Percentiles rank a stretch among this genome's conserved stretches.
These are phyloP conservation scores for Megathymus violae DNA, from an alignment of 1,140 invertebrate genomes.

Conservation along the genomic window DNA sequence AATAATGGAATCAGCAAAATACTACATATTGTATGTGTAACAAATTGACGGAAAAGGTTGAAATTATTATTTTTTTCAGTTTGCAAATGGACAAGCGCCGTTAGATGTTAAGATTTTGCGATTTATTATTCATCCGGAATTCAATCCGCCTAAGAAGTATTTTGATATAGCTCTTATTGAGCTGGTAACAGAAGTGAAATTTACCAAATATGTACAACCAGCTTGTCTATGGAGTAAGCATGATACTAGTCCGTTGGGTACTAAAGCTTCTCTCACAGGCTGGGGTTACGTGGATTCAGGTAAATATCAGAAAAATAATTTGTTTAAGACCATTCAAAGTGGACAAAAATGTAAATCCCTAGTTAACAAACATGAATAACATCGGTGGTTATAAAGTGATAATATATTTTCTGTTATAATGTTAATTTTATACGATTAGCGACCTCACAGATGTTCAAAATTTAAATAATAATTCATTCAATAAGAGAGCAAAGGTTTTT, in stretches of 20 bases:
- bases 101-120: conserved; percentile 49
- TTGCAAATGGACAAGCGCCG: conserved; percentile 18
- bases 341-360: too few relatives aligned
- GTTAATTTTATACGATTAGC: too few relatives aligned
- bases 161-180: conserved; percentile 73
- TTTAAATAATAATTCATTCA: too few relatives aligned
- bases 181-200: conserved; percentile 38
- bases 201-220: conserved; percentile 40
- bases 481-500: too few relatives aligned
- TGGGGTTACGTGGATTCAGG: conserved; percentile 11
- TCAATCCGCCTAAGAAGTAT: conserved; percentile 72
- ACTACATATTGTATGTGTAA: not conserved
- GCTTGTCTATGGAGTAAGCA: conserved; percentile 46
- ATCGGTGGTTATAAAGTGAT: too few relatives aligned
- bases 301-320: too few relatives aligned
- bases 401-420: too few relatives aligned
- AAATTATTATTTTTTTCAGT: not conserved
- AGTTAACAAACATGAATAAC: too few relatives aligned
- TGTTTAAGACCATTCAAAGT: too few relatives aligned
- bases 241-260: conserved; percentile 3
- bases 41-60: too few relatives aligned
- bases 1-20: too few relatives aligned
- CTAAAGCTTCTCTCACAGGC: conserved; percentile 7
- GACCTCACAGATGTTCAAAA: too few relatives aligned
- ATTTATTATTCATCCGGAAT: conserved; percentile 78